Base-by-base conservation (phyloP, 2,888 invertebrate genomes). In the Eupithecia centaureata region DNA sequence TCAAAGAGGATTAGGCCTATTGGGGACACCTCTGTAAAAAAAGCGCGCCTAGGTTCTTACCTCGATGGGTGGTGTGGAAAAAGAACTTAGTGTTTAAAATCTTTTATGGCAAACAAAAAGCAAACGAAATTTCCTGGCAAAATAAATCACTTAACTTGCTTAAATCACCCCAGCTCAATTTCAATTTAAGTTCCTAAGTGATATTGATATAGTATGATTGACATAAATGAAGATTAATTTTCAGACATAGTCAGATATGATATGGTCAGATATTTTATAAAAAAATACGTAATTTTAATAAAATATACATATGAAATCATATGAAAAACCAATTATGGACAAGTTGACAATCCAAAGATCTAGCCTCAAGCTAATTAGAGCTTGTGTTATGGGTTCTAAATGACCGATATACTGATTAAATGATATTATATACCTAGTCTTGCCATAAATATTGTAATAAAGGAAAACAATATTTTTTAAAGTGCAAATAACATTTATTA, bases 11-110 rank as follows among this genome's bases (percentile, higher is more conserved):
- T 63, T 92, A 92, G 88, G 92, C 92, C 92, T 92, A 87, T 70
- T 77, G 92, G 92, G 92, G 92, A 92, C 42, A 92, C 92, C 92
- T 92, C 92, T 91, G 77, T 86, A 92, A 92, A 92, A 92, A 92
- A 92, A 92, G 78, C 92, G 91, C 90, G 85, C 92, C 89, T 81
- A 51, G 42, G 89, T 89, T 90, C 90, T 88, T 91, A 91, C 92
- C 91, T 88, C 91, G 63, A 61, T 5, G 73, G 92, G 92, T 92
- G 91, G 92, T 91, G 92, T 89, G 92, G 92, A 92, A 92, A 92
- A 75, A 80, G 92, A 85, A 84, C 90, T 22, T 47, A 42, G 2
- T 8, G 18, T 8, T 18, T 25, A 15, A 12, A 57, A 28, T 56
- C 18, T 7, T 56, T 56, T 3, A 10, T 47, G 22, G 47, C 12